Evolutionary conservation across 2,888 invertebrate species (phyloP).

Genomic region (Achlya flavicornis): DNA sequence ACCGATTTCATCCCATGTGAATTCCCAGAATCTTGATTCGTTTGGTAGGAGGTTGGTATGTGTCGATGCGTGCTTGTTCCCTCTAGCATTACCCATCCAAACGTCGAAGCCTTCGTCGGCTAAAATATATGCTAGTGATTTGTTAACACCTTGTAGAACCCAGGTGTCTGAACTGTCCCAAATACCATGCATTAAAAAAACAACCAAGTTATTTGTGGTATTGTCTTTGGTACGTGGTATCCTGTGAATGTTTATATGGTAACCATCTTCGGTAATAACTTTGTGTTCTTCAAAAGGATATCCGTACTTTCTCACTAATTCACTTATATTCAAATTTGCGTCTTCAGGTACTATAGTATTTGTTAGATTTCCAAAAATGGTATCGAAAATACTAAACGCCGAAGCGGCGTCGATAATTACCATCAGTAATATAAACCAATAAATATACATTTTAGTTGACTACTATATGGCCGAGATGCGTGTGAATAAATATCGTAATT

Average conservation of each 20-base stretch:
- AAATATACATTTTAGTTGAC: conserved; percentile 3
- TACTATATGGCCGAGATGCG: neutral
- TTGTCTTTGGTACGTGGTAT: conserved; percentile 39
- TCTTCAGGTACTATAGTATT: conserved; percentile 41
- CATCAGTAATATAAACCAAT: neutral
- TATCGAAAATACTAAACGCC: conserved; percentile 27
- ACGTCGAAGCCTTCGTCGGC: conserved; percentile 88
- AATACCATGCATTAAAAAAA: conserved; percentile 91
- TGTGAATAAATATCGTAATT: neutral
- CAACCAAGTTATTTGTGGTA: conserved; percentile 57
- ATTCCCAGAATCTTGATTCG: conserved; percentile 62
- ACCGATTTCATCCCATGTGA: conserved; percentile 90
- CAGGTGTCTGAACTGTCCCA: conserved; percentile 88
- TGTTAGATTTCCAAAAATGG: conserved; percentile 22
- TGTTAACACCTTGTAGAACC: conserved; percentile 86
- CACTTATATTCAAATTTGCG: conserved; percentile 49
- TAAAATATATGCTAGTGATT: conserved; percentile 85
- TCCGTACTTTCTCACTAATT: conserved; percentile 52
- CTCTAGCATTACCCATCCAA: conserved; percentile 93
- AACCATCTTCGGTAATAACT: conserved; percentile 63
- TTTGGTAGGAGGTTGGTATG: conserved; percentile 18
- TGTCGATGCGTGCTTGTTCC: conserved; percentile 82
- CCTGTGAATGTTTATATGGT: conserved; percentile 61
- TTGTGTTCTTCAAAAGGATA: conserved; percentile 58
- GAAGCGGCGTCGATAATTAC: conserved; percentile 11